These are phyloP conservation scores for Dryobates pubescens DNA, from an alignment of 2,797 vertebrate genomes.

Conservation along the genomic window DNA sequence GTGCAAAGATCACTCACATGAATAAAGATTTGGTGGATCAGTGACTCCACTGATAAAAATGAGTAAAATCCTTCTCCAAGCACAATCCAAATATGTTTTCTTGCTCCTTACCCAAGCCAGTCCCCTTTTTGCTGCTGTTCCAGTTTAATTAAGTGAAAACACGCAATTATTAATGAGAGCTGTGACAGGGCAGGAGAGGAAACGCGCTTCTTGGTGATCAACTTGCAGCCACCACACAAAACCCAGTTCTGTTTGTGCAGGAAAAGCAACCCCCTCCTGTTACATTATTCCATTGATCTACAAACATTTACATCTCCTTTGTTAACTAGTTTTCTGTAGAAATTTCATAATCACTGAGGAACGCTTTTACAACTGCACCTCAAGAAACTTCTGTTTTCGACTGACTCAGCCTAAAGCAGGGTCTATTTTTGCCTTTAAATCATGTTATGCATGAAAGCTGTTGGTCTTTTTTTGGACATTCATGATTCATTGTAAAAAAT, in stretches of 20 bases:
- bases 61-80: slow-evolving; percentile 30
- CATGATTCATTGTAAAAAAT: slow-evolving; percentile 71
- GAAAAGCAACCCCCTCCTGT: slow-evolving; percentile 77
- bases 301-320: slow-evolving; percentile 84
- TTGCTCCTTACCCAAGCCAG: slow-evolving; percentile 37
- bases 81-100: slow-evolving; percentile 40
- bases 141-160: slow-evolving; percentile 55
- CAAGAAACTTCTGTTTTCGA: slow-evolving; percentile 54
- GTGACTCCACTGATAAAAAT: slow-evolving; percentile 27
- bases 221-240: slow-evolving; percentile 65
- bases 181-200: slow-evolving; percentile 13
- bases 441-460: slow-evolving; percentile 42
- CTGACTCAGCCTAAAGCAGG: slow-evolving; percentile 36
- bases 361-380: slow-evolving; percentile 58
- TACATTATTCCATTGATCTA: slow-evolving; percentile 80
- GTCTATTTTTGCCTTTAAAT: slow-evolving; percentile 48
- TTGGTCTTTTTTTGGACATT: slow-evolving; percentile 58
- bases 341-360: slow-evolving; percentile 76
- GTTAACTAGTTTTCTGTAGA: slow-evolving; percentile 78
- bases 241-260: slow-evolving; percentile 65
- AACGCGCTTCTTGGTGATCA: slow-evolving; percentile 47
- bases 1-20: slow-evolving; percentile 65
- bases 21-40: slow-evolving; percentile 64
- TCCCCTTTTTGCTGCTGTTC: slow-evolving; percentile 40
- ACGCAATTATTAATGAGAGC: slow-evolving; percentile 46